Base-by-base conservation (phyloP, 2,113 vertebrate genomes). In the Nothoprocta perdicaria region DNA sequence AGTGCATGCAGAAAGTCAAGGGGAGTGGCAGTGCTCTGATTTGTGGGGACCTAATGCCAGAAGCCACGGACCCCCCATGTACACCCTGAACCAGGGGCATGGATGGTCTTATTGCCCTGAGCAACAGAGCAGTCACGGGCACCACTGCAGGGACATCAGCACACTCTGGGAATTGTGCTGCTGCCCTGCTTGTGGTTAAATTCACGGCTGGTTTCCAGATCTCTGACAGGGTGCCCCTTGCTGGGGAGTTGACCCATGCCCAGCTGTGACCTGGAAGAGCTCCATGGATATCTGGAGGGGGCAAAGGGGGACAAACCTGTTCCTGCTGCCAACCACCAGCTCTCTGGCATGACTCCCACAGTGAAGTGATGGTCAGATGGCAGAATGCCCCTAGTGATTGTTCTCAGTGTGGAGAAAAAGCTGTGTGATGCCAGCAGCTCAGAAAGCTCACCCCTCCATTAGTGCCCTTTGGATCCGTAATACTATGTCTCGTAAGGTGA, bases 41-140 rank as follows among this genome's bases (percentile, higher is more conserved):
- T 4, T 74, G 57, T 22, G 58, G 33, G 43, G 5, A 45, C 14
- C 5, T 24, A 1, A 16, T 52, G 68, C 68, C 24, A 10, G 68
- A 12, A 33, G 15, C n/a, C 43, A 19, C 69, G 17, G 80, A 11
- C n/a, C 12, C 0, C n/a, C 12, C 0, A 0, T 4, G 18, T 6
- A 9, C 15, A 71, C 10, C 2, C 1, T 0, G 18, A 0, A 11
- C 63, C 29, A 65, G 43, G 18, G 7, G 3, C 2, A 17, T 31
- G 27, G 3, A 17, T 66, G 27, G 1, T 38, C 31, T 73, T 27
- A 2, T 58, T 14, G 73, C 29, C 27, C 12, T 23, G 18, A 68
- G 9, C 19, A 4, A 40, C 19, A 7, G 2, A 6, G 27, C 3
- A 5, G 9, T 33, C 31, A 6, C 8, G 33, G 24, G 13, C 12